Conservation (phyloP, 2,113 vertebrate species). For the Atractosteus spatula region DNA sequence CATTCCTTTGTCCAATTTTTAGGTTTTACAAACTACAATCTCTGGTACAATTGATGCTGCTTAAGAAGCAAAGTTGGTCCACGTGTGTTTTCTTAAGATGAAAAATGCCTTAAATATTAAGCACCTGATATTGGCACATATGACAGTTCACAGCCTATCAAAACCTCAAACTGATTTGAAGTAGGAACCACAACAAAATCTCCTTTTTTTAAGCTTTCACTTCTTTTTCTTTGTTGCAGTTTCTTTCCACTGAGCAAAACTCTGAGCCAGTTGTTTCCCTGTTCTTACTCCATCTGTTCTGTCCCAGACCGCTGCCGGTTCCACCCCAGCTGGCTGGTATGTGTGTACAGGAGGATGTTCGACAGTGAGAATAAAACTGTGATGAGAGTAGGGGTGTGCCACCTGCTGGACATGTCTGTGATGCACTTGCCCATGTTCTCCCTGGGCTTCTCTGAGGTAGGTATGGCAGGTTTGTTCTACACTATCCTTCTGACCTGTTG, state of each 20-base stretch:
- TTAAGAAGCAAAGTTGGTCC: too few species aligned
- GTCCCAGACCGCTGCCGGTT: constrained; percentile 64
- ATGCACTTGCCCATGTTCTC: constrained; percentile 66
- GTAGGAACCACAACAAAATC: background rate
- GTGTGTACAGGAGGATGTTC: constrained; percentile 92
- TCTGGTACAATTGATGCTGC: too few species aligned
- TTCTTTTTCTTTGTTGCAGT: background rate
- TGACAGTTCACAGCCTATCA: too few species aligned
- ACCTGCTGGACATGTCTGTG: constrained; percentile 79
- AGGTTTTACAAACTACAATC: too few species aligned
- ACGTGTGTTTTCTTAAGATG: too few species aligned
- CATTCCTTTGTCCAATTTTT: background rate
- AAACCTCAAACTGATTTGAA: too few species aligned
- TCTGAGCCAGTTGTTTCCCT: background rate
- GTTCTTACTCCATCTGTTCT: constrained; percentile 11
- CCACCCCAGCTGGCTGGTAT: constrained; percentile 87
- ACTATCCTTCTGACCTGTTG: too few species aligned
- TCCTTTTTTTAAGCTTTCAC: background rate
- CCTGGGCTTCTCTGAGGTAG: constrained; percentile 76
- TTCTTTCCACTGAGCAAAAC: background rate
- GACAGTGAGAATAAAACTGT: constrained; percentile 90
- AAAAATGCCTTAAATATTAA: too few species aligned
- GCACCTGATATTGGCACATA: too few species aligned
- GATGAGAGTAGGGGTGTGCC: constrained; percentile 80
- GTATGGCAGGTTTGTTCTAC: background rate